These are phyloP conservation scores for Passer domesticus DNA, from an alignment of 2,113 vertebrate species.

Conservation along the genomic window DNA sequence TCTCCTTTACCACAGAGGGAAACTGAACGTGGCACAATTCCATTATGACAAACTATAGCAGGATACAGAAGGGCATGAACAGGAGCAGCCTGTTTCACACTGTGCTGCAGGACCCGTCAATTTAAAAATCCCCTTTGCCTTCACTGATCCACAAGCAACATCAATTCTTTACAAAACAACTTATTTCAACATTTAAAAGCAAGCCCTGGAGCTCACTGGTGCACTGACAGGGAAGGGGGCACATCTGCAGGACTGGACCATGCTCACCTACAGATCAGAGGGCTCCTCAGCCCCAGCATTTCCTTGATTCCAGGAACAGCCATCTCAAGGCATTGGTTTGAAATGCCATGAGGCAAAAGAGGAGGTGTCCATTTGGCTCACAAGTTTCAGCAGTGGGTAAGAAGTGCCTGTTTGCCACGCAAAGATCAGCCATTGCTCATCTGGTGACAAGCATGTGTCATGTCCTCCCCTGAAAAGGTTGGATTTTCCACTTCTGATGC, in stretches of 20 bases:
- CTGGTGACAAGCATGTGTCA: constrained; percentile 17
- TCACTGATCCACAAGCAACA: background rate
- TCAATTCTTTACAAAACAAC: background rate
- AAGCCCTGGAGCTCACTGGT: background rate
- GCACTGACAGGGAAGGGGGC: background rate
- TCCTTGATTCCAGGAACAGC: background rate
- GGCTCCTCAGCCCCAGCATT: background rate
- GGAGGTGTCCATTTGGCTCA: background rate
- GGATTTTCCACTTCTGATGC: background rate
- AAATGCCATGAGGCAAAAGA: background rate
- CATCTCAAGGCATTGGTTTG: background rate
- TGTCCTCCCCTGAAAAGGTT: background rate
- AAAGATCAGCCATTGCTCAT: background rate
- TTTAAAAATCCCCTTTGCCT: background rate
- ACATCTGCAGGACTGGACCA: background rate
- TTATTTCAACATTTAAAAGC: background rate
- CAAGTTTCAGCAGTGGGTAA: background rate
- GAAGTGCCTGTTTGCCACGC: background rate
- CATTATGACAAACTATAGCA: background rate
- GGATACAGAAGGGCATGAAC: background rate
- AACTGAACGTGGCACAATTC: background rate
- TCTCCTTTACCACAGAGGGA: background rate
- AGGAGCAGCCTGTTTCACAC: background rate
- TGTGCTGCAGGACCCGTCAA: background rate
- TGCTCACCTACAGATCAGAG: background rate